phyloP scores from a whole-genome alignment of 92 coral and sea anemone genomes.

The Parazoanthus atlanticus region DNA sequence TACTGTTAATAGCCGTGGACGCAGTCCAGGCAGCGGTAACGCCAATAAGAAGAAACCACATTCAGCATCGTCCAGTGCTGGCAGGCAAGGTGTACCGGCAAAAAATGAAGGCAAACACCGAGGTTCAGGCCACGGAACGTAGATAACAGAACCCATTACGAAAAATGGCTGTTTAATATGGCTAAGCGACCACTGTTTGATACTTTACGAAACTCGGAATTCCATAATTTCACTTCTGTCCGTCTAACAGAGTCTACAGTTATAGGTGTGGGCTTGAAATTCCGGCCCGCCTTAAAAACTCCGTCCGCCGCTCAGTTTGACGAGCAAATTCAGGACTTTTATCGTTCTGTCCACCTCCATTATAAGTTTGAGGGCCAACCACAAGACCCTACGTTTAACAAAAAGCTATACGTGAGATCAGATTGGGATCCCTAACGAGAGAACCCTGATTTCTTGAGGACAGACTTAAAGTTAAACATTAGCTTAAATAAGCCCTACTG shows the following conservation, averaged over 20 bases:
- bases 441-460: background rate
- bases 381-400: background rate
- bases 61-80: background rate
- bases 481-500: too few species aligned
- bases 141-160: background rate
- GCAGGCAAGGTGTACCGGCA: background rate
- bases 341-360: background rate
- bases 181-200: constrained; percentile 49
- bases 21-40: too few species aligned
- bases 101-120: background rate
- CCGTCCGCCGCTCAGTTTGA: background rate
- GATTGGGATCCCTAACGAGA: background rate
- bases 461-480: background rate
- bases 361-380: background rate
- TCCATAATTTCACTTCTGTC: too few species aligned
- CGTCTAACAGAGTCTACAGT: background rate
- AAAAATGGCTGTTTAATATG: constrained; percentile 49
- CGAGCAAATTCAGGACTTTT: background rate
- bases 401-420: background rate
- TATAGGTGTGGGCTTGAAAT: background rate
- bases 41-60: background rate
- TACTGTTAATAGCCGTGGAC: background rate
- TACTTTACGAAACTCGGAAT: constrained; percentile 41
- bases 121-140: constrained; percentile 16
- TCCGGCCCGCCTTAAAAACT: background rate